phyloP scores from a whole-genome alignment of 2,888 invertebrate genomes.

The Neoitamus cyanurus region DNA sequence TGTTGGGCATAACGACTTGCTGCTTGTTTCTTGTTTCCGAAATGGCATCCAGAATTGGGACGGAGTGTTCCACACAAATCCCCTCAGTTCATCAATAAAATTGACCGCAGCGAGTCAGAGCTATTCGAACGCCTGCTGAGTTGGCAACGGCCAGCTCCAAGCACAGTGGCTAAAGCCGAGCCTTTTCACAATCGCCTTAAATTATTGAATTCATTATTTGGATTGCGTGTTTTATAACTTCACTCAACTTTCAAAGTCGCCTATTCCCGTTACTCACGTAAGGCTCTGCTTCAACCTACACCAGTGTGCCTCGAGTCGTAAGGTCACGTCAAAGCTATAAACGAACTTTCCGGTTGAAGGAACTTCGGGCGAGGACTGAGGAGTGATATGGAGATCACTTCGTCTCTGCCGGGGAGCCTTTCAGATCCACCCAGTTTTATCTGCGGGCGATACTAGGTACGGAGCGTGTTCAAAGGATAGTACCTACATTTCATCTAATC shows the following conservation, averaged over 20 bases:
- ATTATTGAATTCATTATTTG: conserved; percentile 32
- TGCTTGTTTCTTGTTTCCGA: not conserved
- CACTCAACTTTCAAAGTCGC: conserved; percentile 25
- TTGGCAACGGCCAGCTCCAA: not conserved
- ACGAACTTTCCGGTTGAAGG: not conserved
- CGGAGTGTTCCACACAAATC: not conserved
- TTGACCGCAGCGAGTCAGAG: not conserved
- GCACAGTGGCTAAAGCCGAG: not conserved
- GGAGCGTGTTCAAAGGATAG: not conserved
- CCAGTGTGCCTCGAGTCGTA: not conserved
- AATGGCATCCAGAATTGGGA: not conserved
- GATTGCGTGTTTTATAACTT: conserved; percentile 37
- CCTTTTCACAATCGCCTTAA: conserved; percentile 15
- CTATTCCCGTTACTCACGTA: conserved; percentile 20
- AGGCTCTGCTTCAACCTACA: not conserved
- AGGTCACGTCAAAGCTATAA: conserved; percentile 26
- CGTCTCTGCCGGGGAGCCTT: not conserved
- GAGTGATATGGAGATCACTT: not conserved
- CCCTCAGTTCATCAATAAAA: not conserved
- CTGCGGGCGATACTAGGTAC: not conserved
- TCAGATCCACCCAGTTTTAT: not conserved
- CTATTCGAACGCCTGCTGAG: not conserved
- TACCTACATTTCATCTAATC: not conserved
- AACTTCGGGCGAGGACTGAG: not conserved
- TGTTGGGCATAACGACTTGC: not conserved